Conservation (phyloP, 2,888 invertebrate genomes). For the Listrodromus nycthemerus region DNA sequence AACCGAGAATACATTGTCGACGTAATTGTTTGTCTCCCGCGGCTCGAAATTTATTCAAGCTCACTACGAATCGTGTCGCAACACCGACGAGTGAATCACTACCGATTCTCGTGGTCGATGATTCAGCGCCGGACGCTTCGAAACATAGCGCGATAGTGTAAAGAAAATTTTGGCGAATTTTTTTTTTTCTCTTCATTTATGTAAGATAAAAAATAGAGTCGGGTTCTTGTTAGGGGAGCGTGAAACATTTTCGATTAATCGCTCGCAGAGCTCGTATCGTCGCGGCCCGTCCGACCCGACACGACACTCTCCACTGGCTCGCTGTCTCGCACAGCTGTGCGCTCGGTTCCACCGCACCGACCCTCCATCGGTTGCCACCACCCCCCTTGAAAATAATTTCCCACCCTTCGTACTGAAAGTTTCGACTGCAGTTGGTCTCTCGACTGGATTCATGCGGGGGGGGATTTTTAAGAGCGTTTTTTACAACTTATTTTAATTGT, state of each 20-base stretch:
- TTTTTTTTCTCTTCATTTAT: neutral
- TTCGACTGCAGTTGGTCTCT: neutral
- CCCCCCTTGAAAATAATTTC: neutral
- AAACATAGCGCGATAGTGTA: constrained; percentile 4
- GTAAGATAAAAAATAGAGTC: neutral
- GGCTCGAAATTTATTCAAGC: constrained; percentile 47
- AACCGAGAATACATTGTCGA: constrained; percentile 4
- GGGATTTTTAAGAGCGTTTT: neutral
- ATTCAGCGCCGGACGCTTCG: constrained; percentile 49
- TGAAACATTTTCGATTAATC: neutral
- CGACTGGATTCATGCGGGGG: too few relatives aligned
- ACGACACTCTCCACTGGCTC: constrained; percentile 19
- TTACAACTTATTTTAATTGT: too few relatives aligned
- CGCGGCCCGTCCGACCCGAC: constrained; percentile 23
- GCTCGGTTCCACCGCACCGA: neutral
- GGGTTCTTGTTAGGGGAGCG: neutral
- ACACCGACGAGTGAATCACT: constrained; percentile 57
- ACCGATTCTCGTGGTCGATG: constrained; percentile 42
- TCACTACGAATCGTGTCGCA: constrained; percentile 33
- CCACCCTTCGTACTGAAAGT: neutral
- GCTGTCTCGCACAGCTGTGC: constrained; percentile 1
- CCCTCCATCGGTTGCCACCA: neutral
- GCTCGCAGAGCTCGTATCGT: neutral
- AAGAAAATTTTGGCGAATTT: neutral
- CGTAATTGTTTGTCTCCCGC: constrained; percentile 14